Evolutionary conservation across 2,113 vertebrate species (phyloP), one percentile per base, ranked within the genome.

Genomic region (Eretmochelys imbricata): DNA sequence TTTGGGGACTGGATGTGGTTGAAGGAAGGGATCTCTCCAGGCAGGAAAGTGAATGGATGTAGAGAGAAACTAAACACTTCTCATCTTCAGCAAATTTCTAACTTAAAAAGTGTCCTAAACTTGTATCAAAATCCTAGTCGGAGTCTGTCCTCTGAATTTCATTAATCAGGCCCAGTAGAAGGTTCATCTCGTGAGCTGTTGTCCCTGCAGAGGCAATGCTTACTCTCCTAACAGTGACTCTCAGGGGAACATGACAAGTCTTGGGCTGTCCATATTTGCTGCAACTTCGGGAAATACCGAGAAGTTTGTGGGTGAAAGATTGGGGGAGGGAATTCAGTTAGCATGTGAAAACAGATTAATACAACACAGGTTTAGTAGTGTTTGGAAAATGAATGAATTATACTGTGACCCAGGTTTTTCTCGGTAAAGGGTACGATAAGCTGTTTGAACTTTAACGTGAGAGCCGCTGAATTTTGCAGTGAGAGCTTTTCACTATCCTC

Each of bases 341-440:
- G 17, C 35, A 10, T 69, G 20, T n/a, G 17, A 69, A 69, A 76
- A 55, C 42, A 76, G 0, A 7, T 0, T 48, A 35, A 35, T 89
- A 16, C 62, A 86, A 86, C 78, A 48, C 48, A 83, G 13, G n/a
- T 53, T 82, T 81, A 25, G 31, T 42, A 76, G 19, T 48, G 53
- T 80, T 94, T 84, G 48, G 65, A 80, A 94, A 95, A 82, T 57
- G 53, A 75, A 65, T 72, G 82, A 25, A 81, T 95, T 89, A n/a
- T 59, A 91, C 7, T 80, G 80, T 29, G 25, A 24, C 90, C 51
- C 59, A 76, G 48, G 48, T 19, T 65, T 87, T 83, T 24, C 83
- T 95, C n/a, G 38, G 29, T 85, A 38, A 89, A 69, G 84, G 89
- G 84, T 50, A 38, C 6, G 90, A 38, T 69, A 35, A 76, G 11